phyloP scores from a whole-genome alignment of 1,140 invertebrate species.

The Aphelenchoides fujianensis region DNA sequence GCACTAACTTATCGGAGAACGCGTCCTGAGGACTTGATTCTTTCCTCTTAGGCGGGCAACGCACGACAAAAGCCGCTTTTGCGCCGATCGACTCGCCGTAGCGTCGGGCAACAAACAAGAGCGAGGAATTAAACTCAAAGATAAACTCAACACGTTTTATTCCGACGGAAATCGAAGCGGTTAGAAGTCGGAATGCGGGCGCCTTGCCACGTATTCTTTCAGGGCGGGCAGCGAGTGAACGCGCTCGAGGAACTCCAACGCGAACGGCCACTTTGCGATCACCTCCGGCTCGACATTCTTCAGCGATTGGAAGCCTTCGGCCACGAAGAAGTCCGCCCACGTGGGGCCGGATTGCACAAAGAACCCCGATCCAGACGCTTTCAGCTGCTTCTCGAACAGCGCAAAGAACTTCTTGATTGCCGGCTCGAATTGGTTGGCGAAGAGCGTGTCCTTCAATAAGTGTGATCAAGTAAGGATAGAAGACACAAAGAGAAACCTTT shows the following conservation, averaged over 20 bases:
- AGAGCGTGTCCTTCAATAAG: background rate
- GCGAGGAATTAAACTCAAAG: no score
- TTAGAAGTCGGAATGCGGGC: background rate
- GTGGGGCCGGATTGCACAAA: background rate
- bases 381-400: background rate
- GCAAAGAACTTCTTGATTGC: background rate
- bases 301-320: background rate
- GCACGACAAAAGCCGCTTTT: no score
- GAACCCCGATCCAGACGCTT: background rate
- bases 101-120: no score
- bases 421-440: background rate
- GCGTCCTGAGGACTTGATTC: no score
- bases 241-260: background rate
- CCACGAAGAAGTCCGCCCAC: background rate
- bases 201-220: background rate
- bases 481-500: no score
- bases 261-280: background rate
- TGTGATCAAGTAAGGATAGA: no score
- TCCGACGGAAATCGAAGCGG: no score
- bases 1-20: no score
- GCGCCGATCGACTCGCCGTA: no score
- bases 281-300: constrained; percentile 3
- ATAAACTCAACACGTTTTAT: no score
- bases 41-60: no score
- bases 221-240: background rate